Percentiles rank a stretch among this genome's conserved stretches.
Conservation (phyloP, 2,113 vertebrate genomes). For the Strigops habroptila region DNA sequence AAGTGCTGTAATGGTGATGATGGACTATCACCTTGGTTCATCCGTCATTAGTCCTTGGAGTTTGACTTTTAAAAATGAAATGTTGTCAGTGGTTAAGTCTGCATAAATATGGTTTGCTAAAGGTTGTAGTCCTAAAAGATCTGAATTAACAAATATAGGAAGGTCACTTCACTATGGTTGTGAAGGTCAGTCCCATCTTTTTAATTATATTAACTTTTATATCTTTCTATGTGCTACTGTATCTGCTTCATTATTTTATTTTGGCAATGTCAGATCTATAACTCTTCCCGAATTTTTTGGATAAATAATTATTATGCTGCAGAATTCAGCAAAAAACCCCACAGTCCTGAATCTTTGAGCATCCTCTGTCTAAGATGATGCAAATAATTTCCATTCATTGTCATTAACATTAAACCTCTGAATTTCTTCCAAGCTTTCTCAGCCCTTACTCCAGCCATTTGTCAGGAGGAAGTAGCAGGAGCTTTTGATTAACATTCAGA, state of each 20-base stretch:
- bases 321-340: not conserved
- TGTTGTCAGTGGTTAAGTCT: not conserved
- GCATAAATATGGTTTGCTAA: not conserved
- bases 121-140: not conserved
- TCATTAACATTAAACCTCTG: not conserved
- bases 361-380: not conserved
- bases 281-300: not conserved
- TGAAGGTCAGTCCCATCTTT: not conserved
- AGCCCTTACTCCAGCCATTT: not conserved
- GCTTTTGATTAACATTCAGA: constrained; percentile 15
- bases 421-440: constrained; percentile 1
- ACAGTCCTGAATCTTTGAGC: not conserved
- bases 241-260: constrained; percentile 6
- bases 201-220: constrained; percentile 18
- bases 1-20: not conserved
- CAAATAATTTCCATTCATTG: not conserved
- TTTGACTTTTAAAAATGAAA: not conserved
- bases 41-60: not conserved
- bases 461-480: not conserved
- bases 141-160: not conserved
- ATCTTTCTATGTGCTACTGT: not conserved
- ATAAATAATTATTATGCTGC: not conserved
- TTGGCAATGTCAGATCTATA: not conserved
- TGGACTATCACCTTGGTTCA: not conserved
- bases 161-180: not conserved